A percentile compares a stretch with the other conserved stretches of the same genome.
Conservation (phyloP, 1,140 invertebrate species). For the Cyphomyrmex costatus region DNA sequence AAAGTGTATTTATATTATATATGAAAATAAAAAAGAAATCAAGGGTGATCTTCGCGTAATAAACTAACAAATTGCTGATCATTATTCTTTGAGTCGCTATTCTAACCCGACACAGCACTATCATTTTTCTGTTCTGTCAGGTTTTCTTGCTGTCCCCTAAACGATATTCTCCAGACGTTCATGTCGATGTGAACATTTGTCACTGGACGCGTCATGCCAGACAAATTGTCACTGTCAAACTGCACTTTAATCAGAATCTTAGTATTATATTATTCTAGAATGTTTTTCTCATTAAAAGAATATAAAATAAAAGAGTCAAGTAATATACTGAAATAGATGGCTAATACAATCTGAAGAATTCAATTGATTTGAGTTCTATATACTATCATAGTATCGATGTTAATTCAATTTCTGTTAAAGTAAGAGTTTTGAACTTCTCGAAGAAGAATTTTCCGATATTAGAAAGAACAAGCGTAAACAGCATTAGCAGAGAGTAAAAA, state of each 20-base stretch:
- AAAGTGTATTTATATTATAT: constrained; percentile 25
- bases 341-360: constrained; percentile 1
- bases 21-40: constrained; percentile 30
- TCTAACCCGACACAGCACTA: constrained; percentile 32
- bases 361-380: constrained; percentile 15
- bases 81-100: constrained; percentile 54
- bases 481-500: constrained; percentile 2
- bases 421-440: constrained; percentile 10
- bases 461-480: constrained; percentile 31
- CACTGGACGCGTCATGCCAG: constrained; percentile 30
- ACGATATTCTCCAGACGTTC: constrained; percentile 62
- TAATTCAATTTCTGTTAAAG: constrained; percentile 47
- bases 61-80: constrained; percentile 57
- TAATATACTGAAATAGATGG: background rate
- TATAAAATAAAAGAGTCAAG: background rate
- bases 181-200: constrained; percentile 65
- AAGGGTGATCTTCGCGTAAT: constrained; percentile 31
- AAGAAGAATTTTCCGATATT: constrained; percentile 22
- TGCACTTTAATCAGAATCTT: constrained; percentile 29
- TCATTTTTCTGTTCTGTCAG: constrained; percentile 64
- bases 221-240: constrained; percentile 48
- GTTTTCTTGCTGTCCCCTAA: constrained; percentile 55
- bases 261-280: constrained; percentile 16
- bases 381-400: constrained; percentile 14
- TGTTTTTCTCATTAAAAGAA: background rate